A percentile compares a stretch with the other conserved stretches of the same genome.
These are phyloP conservation scores for Ceratoteleas bidentatus DNA, from an alignment of 1,140 invertebrate species.

Conservation along the genomic window DNA sequence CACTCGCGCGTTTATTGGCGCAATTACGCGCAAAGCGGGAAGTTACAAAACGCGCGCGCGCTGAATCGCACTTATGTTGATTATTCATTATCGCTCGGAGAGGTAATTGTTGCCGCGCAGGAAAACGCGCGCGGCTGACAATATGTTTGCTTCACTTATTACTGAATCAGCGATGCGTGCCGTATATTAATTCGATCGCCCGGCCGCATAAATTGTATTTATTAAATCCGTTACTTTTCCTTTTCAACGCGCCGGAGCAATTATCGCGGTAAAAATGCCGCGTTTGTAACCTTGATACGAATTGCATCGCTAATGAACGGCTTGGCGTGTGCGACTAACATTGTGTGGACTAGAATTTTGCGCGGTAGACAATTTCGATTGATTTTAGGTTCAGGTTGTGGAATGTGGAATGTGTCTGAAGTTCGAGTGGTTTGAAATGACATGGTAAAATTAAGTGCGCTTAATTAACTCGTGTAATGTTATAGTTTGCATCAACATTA, in stretches of 20 bases:
- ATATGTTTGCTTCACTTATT: slow-evolving; percentile 57
- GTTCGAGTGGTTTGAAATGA: too few relatives aligned
- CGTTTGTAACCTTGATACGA: slow-evolving; percentile 57
- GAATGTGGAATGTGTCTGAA: too few relatives aligned
- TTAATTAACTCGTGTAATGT: too few relatives aligned
- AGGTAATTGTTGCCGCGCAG: slow-evolving; percentile 54
- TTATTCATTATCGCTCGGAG: slow-evolving; percentile 53
- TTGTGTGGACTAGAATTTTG: slow-evolving; percentile 14
- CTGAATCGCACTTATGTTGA: slow-evolving; percentile 34
- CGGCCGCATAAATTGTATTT: slow-evolving; percentile 63
- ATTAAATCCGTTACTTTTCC: slow-evolving; percentile 59
- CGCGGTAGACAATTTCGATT: too few relatives aligned
- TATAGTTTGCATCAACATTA: too few relatives aligned
- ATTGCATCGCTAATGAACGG: slow-evolving; percentile 48
- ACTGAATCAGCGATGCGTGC: slow-evolving; percentile 58
- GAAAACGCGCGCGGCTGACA: slow-evolving; percentile 53
- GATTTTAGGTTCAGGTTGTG: too few relatives aligned
- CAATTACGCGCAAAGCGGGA: slow-evolving; percentile 48
- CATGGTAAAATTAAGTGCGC: too few relatives aligned
- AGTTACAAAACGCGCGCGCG: slow-evolving; percentile 49
- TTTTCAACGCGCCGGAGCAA: slow-evolving; percentile 56
- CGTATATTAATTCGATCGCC: slow-evolving; percentile 52
- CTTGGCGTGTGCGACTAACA: slow-evolving; percentile 10
- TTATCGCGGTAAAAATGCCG: slow-evolving; percentile 55
- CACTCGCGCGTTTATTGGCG: slow-evolving; percentile 46